These are phyloP conservation scores for Drosophila colorata DNA, from an alignment of 2,888 invertebrate species.

Conservation along the genomic window DNA sequence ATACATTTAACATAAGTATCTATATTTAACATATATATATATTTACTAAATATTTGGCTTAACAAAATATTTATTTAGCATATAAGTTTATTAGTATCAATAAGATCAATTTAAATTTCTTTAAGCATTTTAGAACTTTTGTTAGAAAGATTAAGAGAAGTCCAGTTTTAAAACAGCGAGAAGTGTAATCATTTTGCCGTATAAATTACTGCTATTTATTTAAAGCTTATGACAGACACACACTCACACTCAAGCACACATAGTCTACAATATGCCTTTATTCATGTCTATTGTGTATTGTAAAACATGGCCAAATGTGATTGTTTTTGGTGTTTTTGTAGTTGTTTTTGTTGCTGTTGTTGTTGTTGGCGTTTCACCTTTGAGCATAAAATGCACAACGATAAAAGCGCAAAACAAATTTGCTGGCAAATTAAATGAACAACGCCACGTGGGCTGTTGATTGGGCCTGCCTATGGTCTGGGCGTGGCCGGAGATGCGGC, in stretches of 20 bases:
- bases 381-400: constrained; percentile 61
- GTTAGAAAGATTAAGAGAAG: no score
- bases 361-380: constrained; percentile 60
- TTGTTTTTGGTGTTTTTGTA: constrained; percentile 29
- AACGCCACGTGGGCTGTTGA: constrained; percentile 47
- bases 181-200: not conserved
- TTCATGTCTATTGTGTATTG: constrained; percentile 46
- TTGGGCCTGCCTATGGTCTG: constrained; percentile 10
- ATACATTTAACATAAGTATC: no score
- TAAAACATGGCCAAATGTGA: constrained; percentile 47
- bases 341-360: constrained; percentile 13
- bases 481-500: constrained; percentile 34
- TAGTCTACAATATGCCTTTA: not conserved
- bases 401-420: constrained; percentile 62
- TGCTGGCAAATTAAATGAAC: constrained; percentile 69
- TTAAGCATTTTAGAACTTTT: no score
- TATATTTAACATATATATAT: no score
- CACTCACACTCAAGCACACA: not conserved
- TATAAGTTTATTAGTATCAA: no score
- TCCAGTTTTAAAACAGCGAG: not conserved
- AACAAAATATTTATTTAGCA: no score
- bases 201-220: not conserved
- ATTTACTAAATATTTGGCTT: no score
- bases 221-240: not conserved
- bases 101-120: no score